These are phyloP conservation scores for Epistrophe grossulariae DNA, from an alignment of 2,888 invertebrate species.

Conservation along the genomic window DNA sequence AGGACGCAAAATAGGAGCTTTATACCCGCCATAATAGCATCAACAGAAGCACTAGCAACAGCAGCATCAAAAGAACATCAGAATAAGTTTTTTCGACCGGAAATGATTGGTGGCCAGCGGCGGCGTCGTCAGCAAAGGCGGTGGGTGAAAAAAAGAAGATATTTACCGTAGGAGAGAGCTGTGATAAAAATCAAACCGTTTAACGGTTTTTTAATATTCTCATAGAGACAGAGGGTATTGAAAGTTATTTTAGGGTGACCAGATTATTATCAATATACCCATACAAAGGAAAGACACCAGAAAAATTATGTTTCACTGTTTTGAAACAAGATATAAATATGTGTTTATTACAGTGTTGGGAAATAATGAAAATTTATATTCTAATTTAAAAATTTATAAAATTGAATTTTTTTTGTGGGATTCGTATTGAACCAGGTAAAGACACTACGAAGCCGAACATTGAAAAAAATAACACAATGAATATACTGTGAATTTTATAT, in stretches of 20 bases:
- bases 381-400: too few species aligned
- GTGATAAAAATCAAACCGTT: constrained; percentile 69
- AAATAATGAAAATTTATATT: too few species aligned
- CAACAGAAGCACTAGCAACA: background rate
- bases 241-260: constrained; percentile 2
- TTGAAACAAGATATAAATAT: too few species aligned
- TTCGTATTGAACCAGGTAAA: too few species aligned
- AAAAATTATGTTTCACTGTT: too few species aligned
- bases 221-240: background rate
- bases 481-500: too few species aligned
- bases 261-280: background rate
- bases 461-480: too few species aligned
- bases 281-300: too few species aligned
- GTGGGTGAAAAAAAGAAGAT: constrained; percentile 8
- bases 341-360: too few species aligned
- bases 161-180: constrained; percentile 22
- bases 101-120: constrained; percentile 74
- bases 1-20: constrained; percentile 14
- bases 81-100: constrained; percentile 58
- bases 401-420: too few species aligned
- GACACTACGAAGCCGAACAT: too few species aligned
- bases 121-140: constrained; percentile 1
- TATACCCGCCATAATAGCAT: background rate
- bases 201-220: constrained; percentile 71
- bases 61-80: constrained; percentile 65